Evolutionary conservation across 2,797 vertebrate species (phyloP).

Genomic region (Scolopax rusticola): DNA sequence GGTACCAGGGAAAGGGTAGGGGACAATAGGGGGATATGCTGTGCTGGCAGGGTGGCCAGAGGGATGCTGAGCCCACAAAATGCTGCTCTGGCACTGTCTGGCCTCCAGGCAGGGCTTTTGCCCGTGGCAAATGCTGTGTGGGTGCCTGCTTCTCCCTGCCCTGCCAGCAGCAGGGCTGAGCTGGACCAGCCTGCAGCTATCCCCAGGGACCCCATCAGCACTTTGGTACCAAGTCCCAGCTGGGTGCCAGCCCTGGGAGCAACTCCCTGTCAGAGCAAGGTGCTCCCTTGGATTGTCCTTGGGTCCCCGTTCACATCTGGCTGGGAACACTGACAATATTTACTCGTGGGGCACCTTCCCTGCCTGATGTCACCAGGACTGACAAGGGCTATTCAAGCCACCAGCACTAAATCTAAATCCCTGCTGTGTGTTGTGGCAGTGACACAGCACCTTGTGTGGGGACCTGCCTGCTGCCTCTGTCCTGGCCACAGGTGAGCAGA

Average conservation of each 20-base stretch:
- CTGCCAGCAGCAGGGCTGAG: background rate
- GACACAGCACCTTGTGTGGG: background rate
- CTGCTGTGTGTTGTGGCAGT: background rate
- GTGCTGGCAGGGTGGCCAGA: background rate
- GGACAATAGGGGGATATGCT: background rate
- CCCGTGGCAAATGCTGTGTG: too few relatives aligned
- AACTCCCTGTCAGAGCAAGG: background rate
- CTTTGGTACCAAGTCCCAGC: fast-evolving
- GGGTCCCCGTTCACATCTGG: background rate
- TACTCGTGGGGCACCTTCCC: fast-evolving
- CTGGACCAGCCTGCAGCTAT: too few relatives aligned
- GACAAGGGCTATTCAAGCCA: background rate
- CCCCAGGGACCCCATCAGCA: background rate
- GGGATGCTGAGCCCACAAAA: background rate
- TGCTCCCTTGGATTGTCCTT: background rate
- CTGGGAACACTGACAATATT: background rate
- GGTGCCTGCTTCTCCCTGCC: background rate
- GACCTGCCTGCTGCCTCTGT: background rate
- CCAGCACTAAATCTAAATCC: background rate
- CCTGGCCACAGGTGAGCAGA: background rate
- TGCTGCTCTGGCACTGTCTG: background rate
- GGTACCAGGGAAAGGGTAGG: background rate
- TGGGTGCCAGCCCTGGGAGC: background rate
- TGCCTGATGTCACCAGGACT: background rate
- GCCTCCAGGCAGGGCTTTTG: background rate